phyloP scores from a whole-genome alignment of 2,113 vertebrate genomes.

The Protobothrops mucrosquamatus region DNA sequence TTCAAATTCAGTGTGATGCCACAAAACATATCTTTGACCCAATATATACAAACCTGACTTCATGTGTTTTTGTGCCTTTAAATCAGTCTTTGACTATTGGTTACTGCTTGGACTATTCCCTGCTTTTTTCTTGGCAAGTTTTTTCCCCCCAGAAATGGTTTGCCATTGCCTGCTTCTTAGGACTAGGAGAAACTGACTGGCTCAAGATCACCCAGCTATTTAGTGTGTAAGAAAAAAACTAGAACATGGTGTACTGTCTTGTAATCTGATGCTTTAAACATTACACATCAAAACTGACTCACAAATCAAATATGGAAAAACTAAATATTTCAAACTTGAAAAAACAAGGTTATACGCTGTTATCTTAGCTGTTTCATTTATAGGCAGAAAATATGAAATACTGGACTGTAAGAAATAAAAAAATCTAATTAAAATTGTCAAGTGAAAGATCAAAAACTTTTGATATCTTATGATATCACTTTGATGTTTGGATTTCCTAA shows the following conservation, averaged over 20 bases:
- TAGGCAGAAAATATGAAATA: not conserved
- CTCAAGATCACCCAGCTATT: not conserved
- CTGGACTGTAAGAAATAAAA: not conserved
- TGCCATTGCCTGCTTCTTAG: not conserved
- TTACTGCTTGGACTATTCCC: not conserved
- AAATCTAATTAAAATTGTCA: not conserved
- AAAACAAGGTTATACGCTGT: not conserved
- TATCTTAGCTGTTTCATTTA: not conserved
- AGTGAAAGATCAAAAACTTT: not conserved
- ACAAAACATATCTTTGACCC: not conserved
- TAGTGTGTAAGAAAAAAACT: not conserved
- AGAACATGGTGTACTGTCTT: not conserved
- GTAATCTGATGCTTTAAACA: not conserved
- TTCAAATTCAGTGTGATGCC: not conserved
- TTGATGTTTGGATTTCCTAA: not conserved
- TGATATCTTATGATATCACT: not conserved
- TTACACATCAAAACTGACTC: not conserved
- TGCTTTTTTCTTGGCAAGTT: not conserved
- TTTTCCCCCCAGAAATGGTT: not conserved
- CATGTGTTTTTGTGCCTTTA: not conserved
- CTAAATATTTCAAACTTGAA: not conserved
- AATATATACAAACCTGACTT: not conserved
- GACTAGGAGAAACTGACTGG: not conserved
- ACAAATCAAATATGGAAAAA: not conserved
- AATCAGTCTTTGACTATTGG: not conserved